Evolutionary conservation across 2,797 vertebrate species (phyloP).

Genomic region (Nasua narica): DNA sequence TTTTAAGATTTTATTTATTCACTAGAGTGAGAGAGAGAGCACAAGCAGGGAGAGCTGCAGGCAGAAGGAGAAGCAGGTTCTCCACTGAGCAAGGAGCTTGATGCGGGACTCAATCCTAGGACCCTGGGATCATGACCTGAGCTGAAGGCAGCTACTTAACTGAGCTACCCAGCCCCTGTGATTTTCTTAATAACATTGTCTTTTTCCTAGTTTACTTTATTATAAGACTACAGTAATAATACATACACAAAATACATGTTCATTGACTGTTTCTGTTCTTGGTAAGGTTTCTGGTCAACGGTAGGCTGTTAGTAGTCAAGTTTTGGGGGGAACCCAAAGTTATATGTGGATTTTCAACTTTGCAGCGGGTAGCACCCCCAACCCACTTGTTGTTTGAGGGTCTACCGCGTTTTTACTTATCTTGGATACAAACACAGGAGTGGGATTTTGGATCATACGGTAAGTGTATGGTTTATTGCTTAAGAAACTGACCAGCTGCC

Average conservation of each 20-base stretch:
- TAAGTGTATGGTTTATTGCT: background rate
- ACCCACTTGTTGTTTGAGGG: background rate
- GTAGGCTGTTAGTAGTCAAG: background rate
- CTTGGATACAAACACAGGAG: background rate
- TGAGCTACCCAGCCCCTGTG: background rate
- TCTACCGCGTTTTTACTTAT: background rate
- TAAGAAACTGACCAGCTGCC: background rate
- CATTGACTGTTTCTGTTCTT: background rate
- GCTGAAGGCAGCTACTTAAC: background rate
- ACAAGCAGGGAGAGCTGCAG: background rate
- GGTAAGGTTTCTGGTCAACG: background rate
- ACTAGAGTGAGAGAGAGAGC: background rate
- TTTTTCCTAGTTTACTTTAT: background rate
- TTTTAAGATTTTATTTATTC: background rate
- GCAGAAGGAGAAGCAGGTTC: background rate
- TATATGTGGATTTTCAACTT: background rate
- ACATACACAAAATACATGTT: background rate
- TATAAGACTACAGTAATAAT: background rate
- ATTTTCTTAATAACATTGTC: background rate
- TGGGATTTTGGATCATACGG: background rate
- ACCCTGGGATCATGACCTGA: background rate
- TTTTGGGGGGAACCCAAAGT: background rate
- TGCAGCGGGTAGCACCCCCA: background rate
- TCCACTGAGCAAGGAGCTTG: accelerated
- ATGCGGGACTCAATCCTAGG: background rate